A percentile compares a stretch with the other conserved stretches of the same genome.
Evolutionary conservation across 2,888 invertebrate species (phyloP).

Genomic region (Crocallis elinguaria): DNA sequence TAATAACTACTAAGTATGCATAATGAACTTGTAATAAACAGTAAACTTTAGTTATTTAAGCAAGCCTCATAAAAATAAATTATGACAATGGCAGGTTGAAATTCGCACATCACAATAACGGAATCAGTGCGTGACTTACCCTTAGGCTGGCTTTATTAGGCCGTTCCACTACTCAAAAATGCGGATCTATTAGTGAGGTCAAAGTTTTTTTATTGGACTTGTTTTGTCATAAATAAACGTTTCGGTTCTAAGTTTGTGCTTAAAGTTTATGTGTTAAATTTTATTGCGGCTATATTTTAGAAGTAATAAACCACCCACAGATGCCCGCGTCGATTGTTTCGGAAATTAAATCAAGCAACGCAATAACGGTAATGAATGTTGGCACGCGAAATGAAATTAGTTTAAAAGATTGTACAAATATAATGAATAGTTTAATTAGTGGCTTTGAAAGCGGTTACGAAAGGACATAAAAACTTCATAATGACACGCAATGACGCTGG

Average conservation of each 20-base stretch:
- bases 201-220: constrained; percentile 50
- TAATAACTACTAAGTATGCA: too few species aligned
- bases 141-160: constrained; percentile 16
- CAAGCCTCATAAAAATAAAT: neutral
- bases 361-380: constrained; percentile 38
- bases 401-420: constrained; percentile 22
- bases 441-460: constrained; percentile 5
- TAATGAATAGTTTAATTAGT: constrained; percentile 20
- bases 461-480: constrained; percentile 10
- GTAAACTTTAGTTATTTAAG: too few species aligned
- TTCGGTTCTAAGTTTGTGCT: constrained; percentile 34
- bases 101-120: constrained; percentile 21
- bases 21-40: too few species aligned
- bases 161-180: constrained; percentile 28
- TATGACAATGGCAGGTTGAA: neutral
- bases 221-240: constrained; percentile 39
- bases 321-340: constrained; percentile 28
- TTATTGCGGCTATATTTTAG: constrained; percentile 27
- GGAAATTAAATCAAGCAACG: constrained; percentile 31
- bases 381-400: constrained; percentile 45
- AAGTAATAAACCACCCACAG: constrained; percentile 26
- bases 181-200: constrained; percentile 35
- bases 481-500: constrained; percentile 14
- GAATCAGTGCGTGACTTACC: constrained; percentile 26
- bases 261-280: constrained; percentile 34